Conservation (phyloP, 2,888 invertebrate genomes). For the Adelphocoris suturalis region DNA sequence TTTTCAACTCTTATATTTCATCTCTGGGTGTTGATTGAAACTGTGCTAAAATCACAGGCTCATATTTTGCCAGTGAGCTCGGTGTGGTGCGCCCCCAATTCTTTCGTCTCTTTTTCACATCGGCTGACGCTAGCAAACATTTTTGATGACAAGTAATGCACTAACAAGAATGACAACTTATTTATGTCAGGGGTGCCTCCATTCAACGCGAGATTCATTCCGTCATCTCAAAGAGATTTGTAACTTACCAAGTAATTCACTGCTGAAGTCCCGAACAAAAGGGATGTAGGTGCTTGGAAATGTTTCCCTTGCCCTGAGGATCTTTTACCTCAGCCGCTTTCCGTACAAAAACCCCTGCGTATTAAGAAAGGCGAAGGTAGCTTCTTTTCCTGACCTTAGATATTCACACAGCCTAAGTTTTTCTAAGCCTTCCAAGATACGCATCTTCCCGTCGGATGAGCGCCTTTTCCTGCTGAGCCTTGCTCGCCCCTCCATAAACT, state of each 20-base stretch:
- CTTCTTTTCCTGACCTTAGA: slow-evolving; percentile 57
- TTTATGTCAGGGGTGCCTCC: no score
- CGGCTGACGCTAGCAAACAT: no score
- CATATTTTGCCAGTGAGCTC: no score
- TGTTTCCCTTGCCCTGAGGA: neutral
- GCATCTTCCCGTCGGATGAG: slow-evolving; percentile 59
- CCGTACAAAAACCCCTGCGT: neutral
- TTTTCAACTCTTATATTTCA: no score
- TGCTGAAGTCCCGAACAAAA: neutral
- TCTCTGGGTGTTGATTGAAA: no score
- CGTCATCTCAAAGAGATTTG: neutral
- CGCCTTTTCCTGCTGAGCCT: slow-evolving; percentile 53
- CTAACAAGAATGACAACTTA: no score
- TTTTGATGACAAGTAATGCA: no score
- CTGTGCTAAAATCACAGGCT: no score
- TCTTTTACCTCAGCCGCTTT: slow-evolving; percentile 35
- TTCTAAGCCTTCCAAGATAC: slow-evolving; percentile 61
- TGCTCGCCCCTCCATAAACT: neutral
- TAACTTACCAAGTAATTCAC: neutral
- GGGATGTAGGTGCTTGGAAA: neutral
- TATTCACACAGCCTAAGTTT: slow-evolving; percentile 59
- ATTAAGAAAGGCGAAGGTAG: slow-evolving; percentile 18
- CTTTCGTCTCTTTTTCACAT: no score
- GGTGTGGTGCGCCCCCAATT: no score
- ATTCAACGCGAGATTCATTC: no score